A percentile compares a stretch with the other conserved stretches of the same genome.
Evolutionary conservation across 92 coral and sea anemone genomes (phyloP).

Genomic region (Epizoanthus stellaris): DNA sequence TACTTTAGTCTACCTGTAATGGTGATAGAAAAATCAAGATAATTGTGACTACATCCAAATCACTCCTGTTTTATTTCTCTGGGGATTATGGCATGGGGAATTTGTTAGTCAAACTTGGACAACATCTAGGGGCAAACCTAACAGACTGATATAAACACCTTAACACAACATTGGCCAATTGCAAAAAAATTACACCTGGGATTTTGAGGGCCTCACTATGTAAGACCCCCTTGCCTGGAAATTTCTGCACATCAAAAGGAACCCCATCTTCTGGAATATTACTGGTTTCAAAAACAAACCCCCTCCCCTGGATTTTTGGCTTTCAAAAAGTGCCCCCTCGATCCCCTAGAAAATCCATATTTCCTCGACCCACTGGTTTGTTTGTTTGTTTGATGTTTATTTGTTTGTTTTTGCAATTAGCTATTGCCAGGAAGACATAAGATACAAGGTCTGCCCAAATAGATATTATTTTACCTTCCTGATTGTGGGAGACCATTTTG

Average conservation of each 20-base stretch:
- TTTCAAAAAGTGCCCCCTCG: too few relatives aligned
- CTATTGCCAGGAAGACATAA: not conserved
- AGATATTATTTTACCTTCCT: not conserved
- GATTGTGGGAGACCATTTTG: not conserved
- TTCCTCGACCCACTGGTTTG: not conserved
- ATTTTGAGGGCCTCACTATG: not conserved
- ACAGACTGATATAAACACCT: not conserved
- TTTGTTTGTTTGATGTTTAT: too few relatives aligned
- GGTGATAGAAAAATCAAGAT: not conserved
- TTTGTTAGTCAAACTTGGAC: slow-evolving; percentile 3
- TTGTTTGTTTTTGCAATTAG: not conserved
- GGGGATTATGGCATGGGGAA: not conserved
- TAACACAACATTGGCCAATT: slow-evolving; percentile 3
- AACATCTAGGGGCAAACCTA: not conserved
- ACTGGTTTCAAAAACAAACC: too few relatives aligned
- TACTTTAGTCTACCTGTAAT: not conserved
- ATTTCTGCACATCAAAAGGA: not conserved
- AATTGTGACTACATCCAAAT: not conserved
- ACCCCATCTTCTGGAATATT: not conserved
- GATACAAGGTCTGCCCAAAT: not conserved
- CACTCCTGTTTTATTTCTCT: not conserved
- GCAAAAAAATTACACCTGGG: not conserved
- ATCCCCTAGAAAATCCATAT: not conserved
- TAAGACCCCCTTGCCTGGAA: slow-evolving; percentile 7
- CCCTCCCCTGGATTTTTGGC: slow-evolving; percentile 1